Evolutionary conservation across 2,888 invertebrate species (phyloP), one percentile per base, ranked within the genome.

Genomic region (Gasteruption jaculator): DNA sequence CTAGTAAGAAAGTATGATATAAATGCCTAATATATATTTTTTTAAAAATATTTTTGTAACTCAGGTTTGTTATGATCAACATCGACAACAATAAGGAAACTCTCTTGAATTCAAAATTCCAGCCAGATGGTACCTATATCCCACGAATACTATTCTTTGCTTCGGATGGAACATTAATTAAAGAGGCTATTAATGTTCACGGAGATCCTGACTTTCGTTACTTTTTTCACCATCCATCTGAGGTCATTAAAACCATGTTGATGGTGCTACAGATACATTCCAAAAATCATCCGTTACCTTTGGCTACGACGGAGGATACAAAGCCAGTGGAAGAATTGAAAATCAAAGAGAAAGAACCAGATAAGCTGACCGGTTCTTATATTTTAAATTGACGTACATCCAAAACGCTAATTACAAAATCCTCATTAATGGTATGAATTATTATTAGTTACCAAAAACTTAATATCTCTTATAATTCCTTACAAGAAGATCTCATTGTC

Each of bases 81-180:
- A 61, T 78, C 33, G 59, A 77, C 54, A 82, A 82, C 58, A 78
- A 25, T 21, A 41, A 27, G 4, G 41, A 80, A 45, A 76, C 78
- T 15, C 77, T 80, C 50, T 78, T 79, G 0, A 65, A 70, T 3
- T 74, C 71, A 32, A 61, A 65, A 42, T 83, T 74, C 56, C 71
- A 75, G 3, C 83, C 82, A 1, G 83, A 84, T 55, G 84, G 83
- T 4, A 75, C 73, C 12, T 84, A 84, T 53, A 80, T 83, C 63
- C 83, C 83, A 4, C 74, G 83, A 55, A 79, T 84, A 24, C 66
- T 84, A 18, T 84, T 84, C 64, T 69, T 81, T 41, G 75, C 77
- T 43, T 74, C 80, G 8, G 65, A 71, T 38, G 82, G 81, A 1
- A 53, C 68, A 12, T 74, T 82, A 1, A 74, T 78, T 55, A 55